Conservation (phyloP, 2,888 invertebrate genomes). For the Lasioglossum vierecki region DNA sequence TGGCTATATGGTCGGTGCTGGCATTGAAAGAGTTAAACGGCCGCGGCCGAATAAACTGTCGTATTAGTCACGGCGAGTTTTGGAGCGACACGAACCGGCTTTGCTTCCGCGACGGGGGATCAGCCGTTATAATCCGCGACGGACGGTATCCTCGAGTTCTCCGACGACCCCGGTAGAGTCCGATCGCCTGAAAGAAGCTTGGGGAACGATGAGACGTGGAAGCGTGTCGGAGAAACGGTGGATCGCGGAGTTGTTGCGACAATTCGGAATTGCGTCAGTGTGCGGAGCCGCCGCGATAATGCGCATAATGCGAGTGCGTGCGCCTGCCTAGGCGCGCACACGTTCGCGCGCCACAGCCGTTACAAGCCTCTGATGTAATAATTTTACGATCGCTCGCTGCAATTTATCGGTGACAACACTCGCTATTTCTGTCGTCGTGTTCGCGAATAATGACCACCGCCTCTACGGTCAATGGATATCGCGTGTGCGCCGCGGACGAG, state of each 20-base stretch:
- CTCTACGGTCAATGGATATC: conserved; percentile 37
- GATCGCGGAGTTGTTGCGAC: conserved; percentile 30
- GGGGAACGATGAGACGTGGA: not conserved
- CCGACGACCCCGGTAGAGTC: not conserved
- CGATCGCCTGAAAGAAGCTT: not conserved
- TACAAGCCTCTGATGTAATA: conserved; percentile 66
- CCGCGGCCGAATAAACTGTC: conserved; percentile 79
- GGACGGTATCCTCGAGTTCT: not conserved
- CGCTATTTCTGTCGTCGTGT: conserved; percentile 64
- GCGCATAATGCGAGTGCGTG: conserved; percentile 31
- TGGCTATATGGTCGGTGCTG: not conserved
- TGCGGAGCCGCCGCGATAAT: conserved; percentile 43
- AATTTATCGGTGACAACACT: conserved; percentile 68
- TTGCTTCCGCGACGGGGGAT: conserved; percentile 61
- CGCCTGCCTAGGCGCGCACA: not conserved
- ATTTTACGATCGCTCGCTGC: conserved; percentile 66
- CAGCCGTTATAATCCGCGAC: not conserved
- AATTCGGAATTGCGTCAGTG: conserved; percentile 56
- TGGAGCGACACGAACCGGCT: conserved; percentile 76
- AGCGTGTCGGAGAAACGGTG: not conserved
- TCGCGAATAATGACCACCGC: conserved; percentile 42
- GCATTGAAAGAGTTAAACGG: conserved; percentile 70
- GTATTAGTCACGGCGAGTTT: conserved; percentile 82
- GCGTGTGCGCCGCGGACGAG: not conserved
- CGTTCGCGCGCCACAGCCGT: conserved; percentile 32